Evolutionary conservation across 2,113 vertebrate genomes (phyloP).

Genomic region (Paradoxurus hermaphroditus): DNA sequence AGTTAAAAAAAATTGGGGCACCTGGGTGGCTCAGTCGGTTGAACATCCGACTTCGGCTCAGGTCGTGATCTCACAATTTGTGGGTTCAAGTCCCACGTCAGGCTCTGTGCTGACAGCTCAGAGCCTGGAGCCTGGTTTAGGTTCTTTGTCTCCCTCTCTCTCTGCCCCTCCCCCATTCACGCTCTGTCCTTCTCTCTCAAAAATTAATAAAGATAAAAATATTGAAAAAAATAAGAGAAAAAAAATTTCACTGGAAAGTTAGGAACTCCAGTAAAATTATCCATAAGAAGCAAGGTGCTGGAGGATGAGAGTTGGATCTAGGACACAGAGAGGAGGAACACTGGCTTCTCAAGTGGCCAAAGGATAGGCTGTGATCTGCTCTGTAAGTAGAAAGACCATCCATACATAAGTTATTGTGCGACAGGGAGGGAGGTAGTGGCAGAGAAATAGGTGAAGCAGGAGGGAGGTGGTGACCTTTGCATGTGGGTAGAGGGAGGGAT

Average conservation of each 20-base stretch:
- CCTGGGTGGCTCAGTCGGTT: no score
- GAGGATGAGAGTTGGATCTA: conserved; percentile 62
- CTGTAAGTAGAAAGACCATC: conserved; percentile 71
- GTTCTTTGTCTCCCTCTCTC: no score
- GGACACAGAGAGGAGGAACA: conserved; percentile 63
- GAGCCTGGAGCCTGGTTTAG: no score
- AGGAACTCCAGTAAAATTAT: conserved; percentile 75
- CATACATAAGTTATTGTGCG: no score
- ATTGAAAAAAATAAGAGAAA: no score
- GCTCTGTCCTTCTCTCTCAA: no score
- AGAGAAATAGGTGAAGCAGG: background rate
- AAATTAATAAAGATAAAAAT: no score
- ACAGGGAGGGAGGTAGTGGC: conserved; percentile 48
- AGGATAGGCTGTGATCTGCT: conserved; percentile 71
- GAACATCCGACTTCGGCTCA: no score
- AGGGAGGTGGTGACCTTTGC: background rate
- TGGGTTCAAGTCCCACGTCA: no score
- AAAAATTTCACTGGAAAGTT: conserved; percentile 76
- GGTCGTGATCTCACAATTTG: no score
- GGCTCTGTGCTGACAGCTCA: no score
- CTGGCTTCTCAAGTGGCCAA: conserved; percentile 73
- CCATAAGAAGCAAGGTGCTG: conserved; percentile 80
- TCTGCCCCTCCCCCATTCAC: no score
- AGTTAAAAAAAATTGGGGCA: conserved; percentile 76
- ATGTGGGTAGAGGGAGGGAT: conserved; percentile 50